Evolutionary conservation across 1,140 invertebrate species (phyloP).

Genomic region (Zaprionus vittiger): DNA sequence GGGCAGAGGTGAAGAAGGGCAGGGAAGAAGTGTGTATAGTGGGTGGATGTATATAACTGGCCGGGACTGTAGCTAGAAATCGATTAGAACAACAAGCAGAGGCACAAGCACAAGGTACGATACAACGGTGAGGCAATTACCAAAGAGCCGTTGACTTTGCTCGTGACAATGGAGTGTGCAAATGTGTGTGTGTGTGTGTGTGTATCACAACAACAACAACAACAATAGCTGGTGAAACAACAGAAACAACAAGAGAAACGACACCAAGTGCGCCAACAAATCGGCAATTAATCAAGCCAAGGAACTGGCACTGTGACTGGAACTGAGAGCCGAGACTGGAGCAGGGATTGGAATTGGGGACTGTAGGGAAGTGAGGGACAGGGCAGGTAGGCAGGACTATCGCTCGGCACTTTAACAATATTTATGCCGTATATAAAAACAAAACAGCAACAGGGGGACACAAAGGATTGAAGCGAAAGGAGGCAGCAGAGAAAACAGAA

Average conservation of each 20-base stretch:
- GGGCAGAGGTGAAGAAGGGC: background rate
- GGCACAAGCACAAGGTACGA: constrained; percentile 22
- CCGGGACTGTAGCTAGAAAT: constrained; percentile 48
- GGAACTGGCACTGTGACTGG: constrained; percentile 29
- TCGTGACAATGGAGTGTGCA: constrained; percentile 57
- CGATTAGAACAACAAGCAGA: constrained; percentile 80
- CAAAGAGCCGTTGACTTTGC: constrained; percentile 63
- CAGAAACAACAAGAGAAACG: constrained; percentile 38
- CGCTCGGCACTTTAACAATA: constrained; percentile 77
- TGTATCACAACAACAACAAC: constrained; percentile 52
- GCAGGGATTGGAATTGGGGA: background rate
- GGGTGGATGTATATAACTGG: constrained; percentile 4
- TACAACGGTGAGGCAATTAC: constrained; percentile 77
- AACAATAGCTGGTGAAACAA: constrained; percentile 15
- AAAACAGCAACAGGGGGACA: constrained; percentile 43
- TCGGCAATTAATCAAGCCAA: constrained; percentile 78
- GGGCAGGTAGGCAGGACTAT: constrained; percentile 36
- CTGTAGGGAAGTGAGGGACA: too few relatives aligned
- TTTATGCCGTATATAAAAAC: constrained; percentile 65
- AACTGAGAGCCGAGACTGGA: background rate
- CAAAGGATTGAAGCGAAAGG: background rate
- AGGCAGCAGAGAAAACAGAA: background rate
- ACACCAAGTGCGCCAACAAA: constrained; percentile 79
- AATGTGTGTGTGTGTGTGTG: constrained; percentile 34
- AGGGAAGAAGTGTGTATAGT: background rate